phyloP scores from a whole-genome alignment of 1,140 invertebrate genomes.

The Macrobrachium nipponense region DNA sequence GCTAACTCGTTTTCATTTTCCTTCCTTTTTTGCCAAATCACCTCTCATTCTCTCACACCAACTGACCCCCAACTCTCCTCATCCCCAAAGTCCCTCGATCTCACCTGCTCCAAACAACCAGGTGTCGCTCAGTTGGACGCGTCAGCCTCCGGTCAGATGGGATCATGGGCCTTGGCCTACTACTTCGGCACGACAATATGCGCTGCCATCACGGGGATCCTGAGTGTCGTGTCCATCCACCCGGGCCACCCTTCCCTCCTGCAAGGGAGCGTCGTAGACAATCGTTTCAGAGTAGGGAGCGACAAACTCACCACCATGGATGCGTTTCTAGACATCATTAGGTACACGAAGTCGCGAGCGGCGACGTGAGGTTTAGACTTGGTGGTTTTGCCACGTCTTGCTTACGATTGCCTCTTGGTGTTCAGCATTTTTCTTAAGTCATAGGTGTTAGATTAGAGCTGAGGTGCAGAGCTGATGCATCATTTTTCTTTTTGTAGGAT shows the following conservation, averaged over 20 bases:
- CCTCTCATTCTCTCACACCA: background rate
- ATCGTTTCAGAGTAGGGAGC: background rate
- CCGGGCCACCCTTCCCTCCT: constrained; percentile 35
- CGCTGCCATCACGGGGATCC: constrained; percentile 35
- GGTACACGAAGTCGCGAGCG: constrained; percentile 15
- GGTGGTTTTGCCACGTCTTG: background rate
- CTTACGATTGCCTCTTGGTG: background rate
- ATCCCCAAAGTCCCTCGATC: background rate
- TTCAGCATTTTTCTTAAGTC: background rate
- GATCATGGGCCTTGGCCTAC: constrained; percentile 36
- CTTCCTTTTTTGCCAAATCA: no score
- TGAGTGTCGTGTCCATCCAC: constrained; percentile 42
- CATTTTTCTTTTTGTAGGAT: no score
- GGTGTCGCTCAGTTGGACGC: constrained; percentile 53
- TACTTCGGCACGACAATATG: constrained; percentile 47
- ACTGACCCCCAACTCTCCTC: background rate
- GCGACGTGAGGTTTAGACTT: background rate
- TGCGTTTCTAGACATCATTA: constrained; percentile 47
- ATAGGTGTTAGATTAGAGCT: no score
- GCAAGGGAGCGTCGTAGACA: background rate
- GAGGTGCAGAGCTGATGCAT: no score
- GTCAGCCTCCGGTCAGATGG: constrained; percentile 47
- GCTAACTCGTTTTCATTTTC: no score
- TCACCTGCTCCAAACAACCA: background rate
- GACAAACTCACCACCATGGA: constrained; percentile 40